These are phyloP conservation scores for Siderastrea siderea DNA, from an alignment of 92 coral and sea anemone genomes.

Conservation along the genomic window DNA sequence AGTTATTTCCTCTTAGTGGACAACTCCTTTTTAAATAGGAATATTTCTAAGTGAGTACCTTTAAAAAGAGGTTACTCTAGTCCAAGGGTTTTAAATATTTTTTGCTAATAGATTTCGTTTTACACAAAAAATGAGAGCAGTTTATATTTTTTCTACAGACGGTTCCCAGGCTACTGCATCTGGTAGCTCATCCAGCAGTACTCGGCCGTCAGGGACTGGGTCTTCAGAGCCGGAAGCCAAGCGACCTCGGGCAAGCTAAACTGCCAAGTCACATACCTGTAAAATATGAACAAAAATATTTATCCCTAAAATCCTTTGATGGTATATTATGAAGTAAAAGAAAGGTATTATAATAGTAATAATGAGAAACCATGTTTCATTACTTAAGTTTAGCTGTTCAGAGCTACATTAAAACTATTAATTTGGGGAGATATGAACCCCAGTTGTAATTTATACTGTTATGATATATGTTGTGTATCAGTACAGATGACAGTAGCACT, in stretches of 20 bases:
- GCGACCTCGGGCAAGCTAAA: constrained; percentile 45
- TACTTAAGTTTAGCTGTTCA: background rate
- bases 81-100: background rate
- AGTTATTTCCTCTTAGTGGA: too few relatives aligned
- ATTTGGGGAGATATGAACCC: background rate
- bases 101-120: background rate
- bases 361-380: constrained; percentile 17
- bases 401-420: constrained; percentile 11
- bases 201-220: constrained; percentile 6
- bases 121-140: background rate
- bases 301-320: constrained; percentile 37
- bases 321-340: constrained; percentile 33
- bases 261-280: constrained; percentile 6
- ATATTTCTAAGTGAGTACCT: background rate
- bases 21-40: too few relatives aligned
- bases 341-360: constrained; percentile 14
- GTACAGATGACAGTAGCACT: background rate
- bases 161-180: constrained; percentile 30
- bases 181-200: background rate
- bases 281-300: constrained; percentile 48
- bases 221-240: constrained; percentile 63
- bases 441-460: constrained; percentile 21
- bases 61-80: too few relatives aligned
- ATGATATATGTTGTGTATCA: background rate
- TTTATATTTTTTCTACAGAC: constrained; percentile 19